Base-by-base conservation (phyloP, 2,113 vertebrate genomes). In the Pseudonaja textilis region DNA sequence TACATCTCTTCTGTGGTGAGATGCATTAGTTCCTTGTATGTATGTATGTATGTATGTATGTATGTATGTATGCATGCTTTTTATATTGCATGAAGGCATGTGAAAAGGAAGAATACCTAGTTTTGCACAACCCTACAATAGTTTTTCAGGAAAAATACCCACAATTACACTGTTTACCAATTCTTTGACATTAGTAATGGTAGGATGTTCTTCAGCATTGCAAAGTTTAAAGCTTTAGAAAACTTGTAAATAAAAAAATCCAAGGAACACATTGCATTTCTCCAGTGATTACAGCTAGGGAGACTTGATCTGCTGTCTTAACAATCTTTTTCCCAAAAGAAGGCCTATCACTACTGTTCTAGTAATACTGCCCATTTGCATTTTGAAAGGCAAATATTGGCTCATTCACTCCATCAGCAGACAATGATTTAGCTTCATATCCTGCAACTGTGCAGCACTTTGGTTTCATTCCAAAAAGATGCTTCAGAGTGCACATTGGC, bases 1-100 rank as follows among this genome's bases (percentile, higher is more conserved):
- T 54, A 45, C 1, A 54, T 89, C 57, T 93, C 87, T 95, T 89
- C 55, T 29, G 45, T 69, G 16, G n/a, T 92, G 45, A 90, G 39
- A 47, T 56, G 34, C 52, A n/a, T 89, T 64, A 7, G 9, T 85
- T 85, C 22, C 39, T 39, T 23, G 23, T 74, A 10, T 23, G 29
- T 81, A 22, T 85, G 61, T 64, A n/a, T 64, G 26, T 29, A 29
- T 23, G 57, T 59, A 59, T 25, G 57, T 59, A 61, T 29, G 59
- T 61, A 25, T 39, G 12, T n/a, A 69, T 34, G 11, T 74, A 42
- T 54, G 59, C 12, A 61, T 14, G 3, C 34, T 47, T 85, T 50
- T 42, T 6, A 34, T 29, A 39, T 50, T 89, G n/a, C 12, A 34
- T 50, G 55, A 55, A 52, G 52, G 9, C 25, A 50, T 85, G 50